Conservation (phyloP, 2,888 invertebrate genomes). For the Carcina quercana region DNA sequence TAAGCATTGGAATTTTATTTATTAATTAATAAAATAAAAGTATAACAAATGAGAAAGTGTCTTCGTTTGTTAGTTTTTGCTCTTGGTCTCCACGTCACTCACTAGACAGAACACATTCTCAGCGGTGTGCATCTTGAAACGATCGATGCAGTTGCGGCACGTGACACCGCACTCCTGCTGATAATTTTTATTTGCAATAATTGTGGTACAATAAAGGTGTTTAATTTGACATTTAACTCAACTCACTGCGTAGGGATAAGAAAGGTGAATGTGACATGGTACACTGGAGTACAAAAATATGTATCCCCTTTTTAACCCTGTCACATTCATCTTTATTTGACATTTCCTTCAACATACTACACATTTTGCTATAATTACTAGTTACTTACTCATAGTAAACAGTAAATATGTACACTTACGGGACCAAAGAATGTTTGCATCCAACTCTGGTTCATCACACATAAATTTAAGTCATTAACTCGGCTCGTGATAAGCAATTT, state of each 20-base stretch:
- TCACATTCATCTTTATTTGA: no score
- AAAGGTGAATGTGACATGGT: no score
- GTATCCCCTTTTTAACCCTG: no score
- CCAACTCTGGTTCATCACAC: slow-evolving; percentile 63
- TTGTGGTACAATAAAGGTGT: no score
- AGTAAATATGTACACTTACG: slow-evolving; percentile 30
- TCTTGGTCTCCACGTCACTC: slow-evolving; percentile 56
- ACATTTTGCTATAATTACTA: no score
- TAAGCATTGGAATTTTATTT: no score
- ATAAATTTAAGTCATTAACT: slow-evolving; percentile 55
- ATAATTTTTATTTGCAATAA: no score
- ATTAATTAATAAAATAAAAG: not conserved
- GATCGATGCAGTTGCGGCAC: slow-evolving; percentile 53
- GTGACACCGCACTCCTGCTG: slow-evolving; percentile 66
- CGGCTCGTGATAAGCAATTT: slow-evolving; percentile 54
- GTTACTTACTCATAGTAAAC: not conserved
- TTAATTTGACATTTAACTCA: no score
- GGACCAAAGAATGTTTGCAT: slow-evolving; percentile 66
- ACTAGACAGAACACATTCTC: slow-evolving; percentile 59
- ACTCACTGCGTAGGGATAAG: no score
- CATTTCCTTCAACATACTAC: no score
- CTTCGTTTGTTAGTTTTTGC: slow-evolving; percentile 28
- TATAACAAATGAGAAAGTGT: not conserved
- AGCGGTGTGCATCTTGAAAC: slow-evolving; percentile 53
- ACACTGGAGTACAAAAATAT: no score